Base-by-base conservation (phyloP, 2,888 invertebrate species). In the Buathra laborator region DNA sequence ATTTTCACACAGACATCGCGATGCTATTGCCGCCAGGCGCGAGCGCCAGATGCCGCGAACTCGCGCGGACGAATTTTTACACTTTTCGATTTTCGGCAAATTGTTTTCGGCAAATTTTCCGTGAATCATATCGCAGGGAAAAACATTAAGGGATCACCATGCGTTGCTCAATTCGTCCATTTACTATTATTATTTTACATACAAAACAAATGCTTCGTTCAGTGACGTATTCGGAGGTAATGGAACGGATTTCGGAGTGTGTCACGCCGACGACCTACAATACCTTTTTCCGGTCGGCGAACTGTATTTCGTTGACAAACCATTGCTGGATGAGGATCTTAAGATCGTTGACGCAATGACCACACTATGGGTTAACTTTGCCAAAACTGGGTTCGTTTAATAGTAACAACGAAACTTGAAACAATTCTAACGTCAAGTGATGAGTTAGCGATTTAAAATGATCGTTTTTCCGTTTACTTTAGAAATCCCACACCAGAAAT, bases 261-360 rank as follows among this genome's bases (percentile, higher is more conserved):
- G 97, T 74, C 98, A 98, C 92, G 97, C 97, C 0, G 98, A 98
- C 89, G 98, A 98, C 86, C 94, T 98, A 72, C 97, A 97, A 92
- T 97, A 98, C 92, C 92, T 98, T 6, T 98, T 98, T 91, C 96
- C 97, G 0, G 95, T 97, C 68, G 95, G 95, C 0, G 95, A 95
- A 82, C 93, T 92, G 53, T 90, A 96, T 6, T 97, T 97, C 90
- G 94, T 96, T 0, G 94, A 95, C 44, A 94, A 95, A 2, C 94
- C 95, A 9, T 37, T 37, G 7, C 94, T 96, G 4, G 95, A 95
- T 0, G 93, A 95, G 77, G 97, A 97, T 90, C 90, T 95, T 12
- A 93, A 94, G 89, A 94, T 97, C 16, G 95, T 96, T 7, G 95
- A 96, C 85, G 92, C 95, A 3, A 93, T 97, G 77, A 95, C 96